phyloP scores from a whole-genome alignment of 2,888 invertebrate species.

The Patella ulyssiponensis region DNA sequence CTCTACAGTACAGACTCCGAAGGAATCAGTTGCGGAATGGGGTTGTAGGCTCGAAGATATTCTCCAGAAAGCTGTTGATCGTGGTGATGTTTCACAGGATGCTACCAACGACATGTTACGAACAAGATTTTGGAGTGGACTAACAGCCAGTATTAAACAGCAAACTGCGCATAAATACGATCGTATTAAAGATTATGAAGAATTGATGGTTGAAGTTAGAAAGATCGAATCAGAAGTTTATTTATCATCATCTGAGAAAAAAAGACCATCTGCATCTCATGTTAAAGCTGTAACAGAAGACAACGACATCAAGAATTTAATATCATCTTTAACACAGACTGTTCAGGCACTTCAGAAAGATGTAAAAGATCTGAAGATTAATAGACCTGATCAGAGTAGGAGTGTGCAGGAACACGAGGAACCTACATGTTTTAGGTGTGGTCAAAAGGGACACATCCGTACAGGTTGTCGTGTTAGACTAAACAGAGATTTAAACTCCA shows the following conservation, averaged over 20 bases:
- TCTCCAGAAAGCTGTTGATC: neutral
- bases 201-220: conserved; percentile 8
- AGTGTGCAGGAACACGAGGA: neutral
- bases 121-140: conserved; percentile 18
- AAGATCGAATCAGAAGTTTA: neutral
- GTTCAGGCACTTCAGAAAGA: no score
- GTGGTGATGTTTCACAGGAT: neutral
- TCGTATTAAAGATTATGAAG: neutral
- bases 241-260: no score
- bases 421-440: conserved; percentile 1
- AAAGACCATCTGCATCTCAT: no score
- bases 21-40: neutral
- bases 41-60: conserved; percentile 17
- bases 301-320: no score
- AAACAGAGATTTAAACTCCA: neutral
- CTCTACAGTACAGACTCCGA: neutral
- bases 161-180: conserved; percentile 20
- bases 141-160: conserved; percentile 5
- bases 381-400: no score
- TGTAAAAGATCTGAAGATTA: no score
- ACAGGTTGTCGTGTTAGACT: neutral
- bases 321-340: no score
- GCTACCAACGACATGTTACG: conserved; percentile 17
- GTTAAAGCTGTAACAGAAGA: no score
- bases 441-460: no score